Evolutionary conservation across 2,888 invertebrate species (phyloP).

Genomic region (Monoplex corrugatus): DNA sequence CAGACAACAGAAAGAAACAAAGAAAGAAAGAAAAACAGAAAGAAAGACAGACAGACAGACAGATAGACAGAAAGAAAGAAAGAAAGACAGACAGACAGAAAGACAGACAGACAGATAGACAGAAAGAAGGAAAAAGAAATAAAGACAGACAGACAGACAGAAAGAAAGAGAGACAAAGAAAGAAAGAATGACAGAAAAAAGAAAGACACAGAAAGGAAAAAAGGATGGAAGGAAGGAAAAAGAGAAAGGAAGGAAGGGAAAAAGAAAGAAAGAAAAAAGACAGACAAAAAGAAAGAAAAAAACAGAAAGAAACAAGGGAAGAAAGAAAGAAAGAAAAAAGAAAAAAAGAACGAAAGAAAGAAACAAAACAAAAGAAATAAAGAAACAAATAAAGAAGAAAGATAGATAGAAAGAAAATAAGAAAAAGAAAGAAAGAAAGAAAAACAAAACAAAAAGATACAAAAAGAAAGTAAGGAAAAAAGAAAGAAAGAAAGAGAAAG

Average conservation of each 20-base stretch:
- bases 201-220: not conserved
- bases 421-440: not conserved
- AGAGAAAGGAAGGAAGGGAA: not conserved
- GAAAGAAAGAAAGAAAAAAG: not conserved
- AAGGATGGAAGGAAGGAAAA: not conserved
- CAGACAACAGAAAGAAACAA: too few relatives aligned
- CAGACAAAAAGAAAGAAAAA: not conserved
- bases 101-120: too few relatives aligned
- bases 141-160: too few relatives aligned
- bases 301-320: not conserved
- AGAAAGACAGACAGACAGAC: too few relatives aligned
- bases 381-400: not conserved
- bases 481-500: not conserved
- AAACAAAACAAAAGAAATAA: not conserved
- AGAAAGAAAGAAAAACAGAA: too few relatives aligned
- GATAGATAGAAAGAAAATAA: not conserved
- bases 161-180: not conserved
- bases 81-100: too few relatives aligned
- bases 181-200: not conserved
- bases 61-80: too few relatives aligned
- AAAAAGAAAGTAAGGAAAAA: too few relatives aligned
- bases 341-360: not conserved
- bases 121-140: too few relatives aligned
- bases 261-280: not conserved
- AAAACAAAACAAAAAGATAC: not conserved